These are phyloP conservation scores for Syrista parreyssii DNA, from an alignment of 2,888 invertebrate species.

Conservation along the genomic window DNA sequence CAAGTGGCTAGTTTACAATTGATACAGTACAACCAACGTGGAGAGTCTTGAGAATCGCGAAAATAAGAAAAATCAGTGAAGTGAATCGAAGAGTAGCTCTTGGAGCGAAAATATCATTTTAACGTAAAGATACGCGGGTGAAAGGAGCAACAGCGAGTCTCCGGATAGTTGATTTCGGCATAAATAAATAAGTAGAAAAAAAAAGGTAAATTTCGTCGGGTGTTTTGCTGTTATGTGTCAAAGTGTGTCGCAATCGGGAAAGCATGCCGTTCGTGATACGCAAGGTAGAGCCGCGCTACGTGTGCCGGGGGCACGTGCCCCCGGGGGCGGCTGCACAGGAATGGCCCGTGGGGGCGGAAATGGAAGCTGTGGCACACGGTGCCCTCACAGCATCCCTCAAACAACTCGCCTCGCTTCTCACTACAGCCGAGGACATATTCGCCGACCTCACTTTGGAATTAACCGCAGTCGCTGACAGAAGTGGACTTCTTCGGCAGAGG, in stretches of 20 bases:
- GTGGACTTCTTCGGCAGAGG: conserved; percentile 77
- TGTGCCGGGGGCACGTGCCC: conserved; percentile 80
- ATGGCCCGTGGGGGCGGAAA: conserved; percentile 83
- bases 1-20: neutral
- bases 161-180: neutral
- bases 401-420: conserved; percentile 86
- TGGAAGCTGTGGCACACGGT: conserved; percentile 88
- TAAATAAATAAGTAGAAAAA: neutral
- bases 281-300: conserved; percentile 82
- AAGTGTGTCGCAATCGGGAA: neutral
- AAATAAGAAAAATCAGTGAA: neutral
- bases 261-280: conserved; percentile 89
- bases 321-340: conserved; percentile 87
- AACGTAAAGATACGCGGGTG: neutral
- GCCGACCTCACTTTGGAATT: conserved; percentile 82
- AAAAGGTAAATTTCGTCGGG: neutral
- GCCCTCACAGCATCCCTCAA: conserved; percentile 86
- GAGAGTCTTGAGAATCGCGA: neutral
- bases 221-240: neutral
- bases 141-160: too few species aligned
- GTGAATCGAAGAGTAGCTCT: neutral
- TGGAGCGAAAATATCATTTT: neutral
- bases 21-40: neutral
- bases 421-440: conserved; percentile 88
- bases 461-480: conserved; percentile 78